Evolutionary conservation across 2,797 vertebrate genomes (phyloP), one percentile per base, ranked within the genome.

Genomic region (Sphenopsis melanotis): DNA sequence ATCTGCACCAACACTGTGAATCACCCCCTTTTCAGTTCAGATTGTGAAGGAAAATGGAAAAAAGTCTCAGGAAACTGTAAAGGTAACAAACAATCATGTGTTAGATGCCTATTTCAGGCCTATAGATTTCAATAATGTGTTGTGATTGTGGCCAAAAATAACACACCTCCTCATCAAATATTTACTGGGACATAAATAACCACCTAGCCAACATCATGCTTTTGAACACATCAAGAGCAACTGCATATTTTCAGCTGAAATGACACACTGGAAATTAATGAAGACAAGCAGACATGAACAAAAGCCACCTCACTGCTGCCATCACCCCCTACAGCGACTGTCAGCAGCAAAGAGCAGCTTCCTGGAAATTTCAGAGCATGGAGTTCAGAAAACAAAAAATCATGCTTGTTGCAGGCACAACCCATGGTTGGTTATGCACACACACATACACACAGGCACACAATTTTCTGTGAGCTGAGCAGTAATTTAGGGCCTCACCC

Each of bases 181-280:
- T 95, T 93, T 91, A 92, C 70, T 79, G 49, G 57, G 70, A 82
- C 80, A 86, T 86, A 93, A 94, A 91, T 63, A 94, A 70, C 77
- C 5, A 12, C 50, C 84, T 32, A 93, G 59, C 72, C 80, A 64
- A 59, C 74, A 70, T 53, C 55, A 75, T 47, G 32, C 59, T 74
- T 94, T 85, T 90, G 63, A 91, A 79, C 71, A 79, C 15, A 46
- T 81, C 89, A 81, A 76, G 11, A 75, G 69, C 55, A 71, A 76
- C 34, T 65, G 50, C 27, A 14, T 79, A 86, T 89, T 91, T 94
- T 74, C 80, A 79, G 83, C 80, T 87, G 55, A 81, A 94, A 79
- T 49, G 34, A 70, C 79, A 76, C 12, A 14, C 39, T 86, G 52
- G 70, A 90, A 94, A 93, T 88, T 74, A 94, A 88, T 11, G 29